Base-by-base conservation (phyloP, 2,888 invertebrate species). In the Xanthia icteritia region DNA sequence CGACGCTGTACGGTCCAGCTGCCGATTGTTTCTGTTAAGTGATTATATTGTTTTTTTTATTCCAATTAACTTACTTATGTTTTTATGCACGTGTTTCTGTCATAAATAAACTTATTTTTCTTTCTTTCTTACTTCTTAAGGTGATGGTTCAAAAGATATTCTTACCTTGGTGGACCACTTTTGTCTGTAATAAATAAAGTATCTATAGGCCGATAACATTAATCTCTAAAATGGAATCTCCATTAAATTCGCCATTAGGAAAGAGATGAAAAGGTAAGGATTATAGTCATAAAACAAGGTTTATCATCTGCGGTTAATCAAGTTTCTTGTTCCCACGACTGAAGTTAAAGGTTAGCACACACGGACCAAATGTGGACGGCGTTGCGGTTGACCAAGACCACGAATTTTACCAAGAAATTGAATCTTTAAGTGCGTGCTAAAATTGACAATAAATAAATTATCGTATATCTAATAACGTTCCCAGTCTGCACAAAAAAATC, bases 331-430 rank as follows among this genome's bases (percentile, higher is more conserved):
- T 87, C 77, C 63, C 88, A 81, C 81, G 77, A 82, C 5, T 27
- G 0, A 31, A 48, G 60, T 42, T 77, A 86, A 83, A 88, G 83
- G 86, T 83, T 80, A 82, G 61, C 70, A 51, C 67, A 82, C 75
- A 78, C 68, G 17, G 45, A 85, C 82, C 79, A 83, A 74, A 85
- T 73, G 76, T 63, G 74, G 83, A 82, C 56, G 78, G 65, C 81
- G 86, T 88, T 88, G 88, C 83, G 88, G 88, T 88, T 83, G 70
- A 76, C 86, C 84, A 81, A 72, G 76, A 76, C 65, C 48, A 79
- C 83, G 70, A 79, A 82, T 73, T 81, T 88, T 88, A 88, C 88
- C 75, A 81, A 88, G 87, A 88, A 88, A 84, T 79, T 73, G 23
- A 79, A 79, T 70, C 74, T 56, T 73, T 65, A 81, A 79, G 78